Percentiles rank a stretch among this genome's conserved stretches.
Conservation (phyloP, 2,888 invertebrate genomes). For the Sphaeridia pumilis region DNA sequence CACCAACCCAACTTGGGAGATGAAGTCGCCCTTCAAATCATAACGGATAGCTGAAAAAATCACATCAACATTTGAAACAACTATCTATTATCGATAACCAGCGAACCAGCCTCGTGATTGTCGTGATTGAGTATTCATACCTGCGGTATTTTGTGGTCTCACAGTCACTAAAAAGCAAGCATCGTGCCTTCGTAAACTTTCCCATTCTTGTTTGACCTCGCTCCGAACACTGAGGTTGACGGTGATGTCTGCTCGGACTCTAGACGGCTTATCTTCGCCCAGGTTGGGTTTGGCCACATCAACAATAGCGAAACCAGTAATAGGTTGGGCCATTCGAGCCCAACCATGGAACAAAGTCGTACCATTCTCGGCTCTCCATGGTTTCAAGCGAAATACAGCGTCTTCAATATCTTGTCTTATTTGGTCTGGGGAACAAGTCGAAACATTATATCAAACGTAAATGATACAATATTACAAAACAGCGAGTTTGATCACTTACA, state of each 20-base stretch:
- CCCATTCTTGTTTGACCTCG: constrained; percentile 95
- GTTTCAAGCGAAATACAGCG: constrained; percentile 84
- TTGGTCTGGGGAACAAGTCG: constrained; percentile 57
- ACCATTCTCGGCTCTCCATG: constrained; percentile 82
- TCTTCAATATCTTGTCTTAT: constrained; percentile 98
- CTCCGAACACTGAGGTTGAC: constrained; percentile 80
- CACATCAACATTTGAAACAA: too few species aligned
- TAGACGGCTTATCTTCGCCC: constrained; percentile 85
- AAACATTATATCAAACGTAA: background rate
- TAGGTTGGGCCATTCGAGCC: constrained; percentile 97
- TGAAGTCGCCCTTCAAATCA: constrained; percentile 46
- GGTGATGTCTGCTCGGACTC: constrained; percentile 88
- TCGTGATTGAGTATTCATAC: constrained; percentile 27
- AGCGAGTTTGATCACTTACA: constrained; percentile 50
- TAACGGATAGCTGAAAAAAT: constrained; percentile 26
- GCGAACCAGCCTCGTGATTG: too few species aligned
- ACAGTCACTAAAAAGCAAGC: constrained; percentile 94
- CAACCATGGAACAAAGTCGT: constrained; percentile 89
- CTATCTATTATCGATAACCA: background rate
- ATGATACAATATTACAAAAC: background rate
- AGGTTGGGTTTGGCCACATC: constrained; percentile 88
- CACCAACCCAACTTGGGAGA: constrained; percentile 81
- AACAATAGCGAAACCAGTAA: constrained; percentile 81
- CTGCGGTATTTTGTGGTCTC: constrained; percentile 68
- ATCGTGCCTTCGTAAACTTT: constrained; percentile 89